These are phyloP conservation scores for Thripadectes ignobilis DNA, from an alignment of 2,797 vertebrate species.

Conservation along the genomic window DNA sequence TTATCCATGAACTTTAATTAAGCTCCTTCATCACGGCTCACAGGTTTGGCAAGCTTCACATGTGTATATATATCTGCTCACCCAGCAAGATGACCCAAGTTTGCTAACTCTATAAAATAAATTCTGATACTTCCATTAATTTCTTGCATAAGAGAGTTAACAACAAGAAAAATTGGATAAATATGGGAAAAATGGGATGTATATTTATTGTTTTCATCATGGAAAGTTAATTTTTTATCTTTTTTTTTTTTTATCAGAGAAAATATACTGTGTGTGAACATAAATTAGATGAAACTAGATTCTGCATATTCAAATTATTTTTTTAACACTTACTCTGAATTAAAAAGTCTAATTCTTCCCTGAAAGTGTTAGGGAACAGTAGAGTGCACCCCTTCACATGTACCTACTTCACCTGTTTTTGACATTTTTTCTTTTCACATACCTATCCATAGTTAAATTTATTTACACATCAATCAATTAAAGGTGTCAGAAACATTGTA, in stretches of 20 bases:
- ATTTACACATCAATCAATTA: background rate
- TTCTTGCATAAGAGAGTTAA: background rate
- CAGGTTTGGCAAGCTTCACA: slow-evolving; percentile 41
- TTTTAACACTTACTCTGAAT: background rate
- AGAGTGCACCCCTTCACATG: background rate
- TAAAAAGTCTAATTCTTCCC: background rate
- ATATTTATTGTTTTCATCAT: background rate
- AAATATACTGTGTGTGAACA: background rate
- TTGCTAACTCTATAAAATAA: background rate
- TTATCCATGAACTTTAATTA: slow-evolving; percentile 64
- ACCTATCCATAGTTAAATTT: background rate
- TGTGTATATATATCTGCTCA: background rate
- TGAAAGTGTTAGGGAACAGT: background rate
- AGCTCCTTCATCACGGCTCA: slow-evolving; percentile 51
- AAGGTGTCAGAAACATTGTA: background rate
- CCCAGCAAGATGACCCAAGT: slow-evolving; percentile 6
- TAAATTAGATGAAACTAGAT: background rate
- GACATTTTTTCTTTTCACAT: background rate
- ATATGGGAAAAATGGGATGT: background rate
- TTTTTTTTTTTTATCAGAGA: background rate
- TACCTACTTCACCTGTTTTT: background rate
- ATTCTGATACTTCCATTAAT: background rate
- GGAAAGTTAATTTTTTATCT: background rate
- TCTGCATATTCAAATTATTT: background rate
- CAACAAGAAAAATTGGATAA: background rate